Base-by-base conservation (phyloP, 2,888 invertebrate genomes). In the Caradrina clavipalpis region DNA sequence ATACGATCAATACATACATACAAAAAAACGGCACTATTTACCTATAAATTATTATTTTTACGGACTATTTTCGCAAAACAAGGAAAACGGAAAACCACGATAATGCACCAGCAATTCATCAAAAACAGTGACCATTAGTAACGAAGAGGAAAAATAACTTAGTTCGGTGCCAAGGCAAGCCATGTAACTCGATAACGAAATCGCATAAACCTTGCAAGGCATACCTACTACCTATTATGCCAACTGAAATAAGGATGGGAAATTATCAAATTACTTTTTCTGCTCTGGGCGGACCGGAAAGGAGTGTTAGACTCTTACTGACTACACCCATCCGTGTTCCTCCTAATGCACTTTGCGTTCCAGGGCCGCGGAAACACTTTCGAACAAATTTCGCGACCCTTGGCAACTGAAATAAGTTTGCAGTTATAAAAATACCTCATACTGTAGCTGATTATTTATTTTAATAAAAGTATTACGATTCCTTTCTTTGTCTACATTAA, bases 31-130 rank as follows among this genome's bases (percentile, higher is more conserved):
- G n/a, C 21, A 49, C 62, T 55, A 26, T 17, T 21, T 39, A 70
- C 39, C n/a, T 47, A 60, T 8, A 22, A 51, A 51, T n/a, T 3
- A 47, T 22, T 55, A 49, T 49, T 8, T 35, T 53, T 10, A 35
- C 0, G 1, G 11, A 21, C n/a, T 19, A 53, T 49, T 42, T 31
- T 15, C 39, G 4, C 21, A 39, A 22, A 19, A 49, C 35, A 55
- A 71, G 60, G 56, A 65, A 65, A 56, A 60, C 56, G 11, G 8
- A 15, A 31, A 65, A 19, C 15, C 31, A 35, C 17, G 13, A 39
- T 55, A 39, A 10, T 26, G 26, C 26, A 39, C 35, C 35, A 22
- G 35, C 15, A 45, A 11, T 56, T 31, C 15, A 62, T 31, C 4
- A 47, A 15, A 60, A 55, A 63, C 26, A 50, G 50, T 11, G 26